Evolutionary conservation across 2,113 vertebrate genomes (phyloP).

Genomic region (Callochromis pleurospilus): DNA sequence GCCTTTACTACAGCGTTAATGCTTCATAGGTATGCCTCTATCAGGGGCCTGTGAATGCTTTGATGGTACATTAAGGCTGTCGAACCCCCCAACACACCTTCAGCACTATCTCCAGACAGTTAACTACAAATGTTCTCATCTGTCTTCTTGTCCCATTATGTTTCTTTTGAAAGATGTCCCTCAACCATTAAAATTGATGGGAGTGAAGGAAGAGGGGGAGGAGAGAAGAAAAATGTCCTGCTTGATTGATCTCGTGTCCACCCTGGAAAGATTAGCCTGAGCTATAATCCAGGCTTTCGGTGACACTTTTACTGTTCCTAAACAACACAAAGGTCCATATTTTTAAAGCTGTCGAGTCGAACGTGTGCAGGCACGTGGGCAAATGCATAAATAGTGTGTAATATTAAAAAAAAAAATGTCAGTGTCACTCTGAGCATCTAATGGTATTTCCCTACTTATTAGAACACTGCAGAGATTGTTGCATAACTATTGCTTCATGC

Average conservation of each 20-base stretch:
- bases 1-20: not conserved
- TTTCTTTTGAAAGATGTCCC: slow-evolving; percentile 82
- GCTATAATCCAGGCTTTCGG: slow-evolving; percentile 62
- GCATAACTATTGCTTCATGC: slow-evolving; percentile 1
- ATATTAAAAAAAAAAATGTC: not conserved
- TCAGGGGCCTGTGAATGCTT: slow-evolving; percentile 1
- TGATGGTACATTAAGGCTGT: slow-evolving; percentile 22
- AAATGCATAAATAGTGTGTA: not conserved
- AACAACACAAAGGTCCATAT: not conserved
- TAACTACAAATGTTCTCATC: slow-evolving; percentile 82
- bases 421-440: not conserved
- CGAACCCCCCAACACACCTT: slow-evolving; percentile 25
- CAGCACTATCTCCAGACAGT: slow-evolving; percentile 76
- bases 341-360: not conserved
- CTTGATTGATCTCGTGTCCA: slow-evolving; percentile 79
- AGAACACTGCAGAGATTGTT: slow-evolving; percentile 6
- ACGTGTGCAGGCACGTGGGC: not conserved
- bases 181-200: slow-evolving; percentile 89
- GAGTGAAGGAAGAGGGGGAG: slow-evolving; percentile 72
- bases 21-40: not conserved
- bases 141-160: slow-evolving; percentile 90
- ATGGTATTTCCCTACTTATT: not conserved
- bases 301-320: not conserved
- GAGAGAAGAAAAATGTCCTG: slow-evolving; percentile 63
- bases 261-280: slow-evolving; percentile 69